Evolutionary conservation across 1,140 invertebrate genomes (phyloP).

Genomic region (Pogonognathellus flavescens): DNA sequence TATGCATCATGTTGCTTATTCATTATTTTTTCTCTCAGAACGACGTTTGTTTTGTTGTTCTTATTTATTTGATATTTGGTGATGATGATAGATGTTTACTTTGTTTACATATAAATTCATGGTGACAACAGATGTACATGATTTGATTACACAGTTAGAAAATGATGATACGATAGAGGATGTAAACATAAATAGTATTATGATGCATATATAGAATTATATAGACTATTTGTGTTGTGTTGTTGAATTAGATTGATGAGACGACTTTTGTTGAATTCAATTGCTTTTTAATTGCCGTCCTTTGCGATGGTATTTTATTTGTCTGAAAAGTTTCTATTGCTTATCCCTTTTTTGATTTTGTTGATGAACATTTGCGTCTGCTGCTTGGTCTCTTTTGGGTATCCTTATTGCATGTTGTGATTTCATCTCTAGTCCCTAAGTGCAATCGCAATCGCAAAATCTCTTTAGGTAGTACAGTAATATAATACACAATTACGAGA

Average conservation of each 20-base stretch:
- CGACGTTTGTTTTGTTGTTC: conserved; percentile 34
- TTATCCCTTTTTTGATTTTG: conserved; percentile 38
- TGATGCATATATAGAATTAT: conserved; percentile 47
- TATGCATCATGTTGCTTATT: neutral
- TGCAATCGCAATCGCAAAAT: conserved; percentile 42
- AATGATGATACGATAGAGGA: conserved; percentile 33
- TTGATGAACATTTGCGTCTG: neutral
- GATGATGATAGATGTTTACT: conserved; percentile 50
- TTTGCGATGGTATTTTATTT: conserved; percentile 20
- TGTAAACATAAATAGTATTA: conserved; percentile 47
- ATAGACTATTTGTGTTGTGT: conserved; percentile 28
- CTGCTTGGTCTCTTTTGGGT: conserved; percentile 7
- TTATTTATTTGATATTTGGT: conserved; percentile 43
- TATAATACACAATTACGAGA: conserved; percentile 44
- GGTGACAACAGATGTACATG: conserved; percentile 47
- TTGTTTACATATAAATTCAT: conserved; percentile 49
- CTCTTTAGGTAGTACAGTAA: conserved; percentile 27
- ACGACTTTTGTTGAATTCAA: neutral
- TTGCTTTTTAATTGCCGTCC: neutral
- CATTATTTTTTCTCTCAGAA: conserved; percentile 6
- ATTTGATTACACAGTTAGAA: conserved; percentile 37
- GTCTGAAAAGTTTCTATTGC: conserved; percentile 45
- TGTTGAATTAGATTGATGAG: neutral
- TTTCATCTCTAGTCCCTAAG: neutral
- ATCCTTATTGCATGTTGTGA: neutral